phyloP scores from a whole-genome alignment of 2,113 vertebrate species.

The Shinisaurus crocodilurus region DNA sequence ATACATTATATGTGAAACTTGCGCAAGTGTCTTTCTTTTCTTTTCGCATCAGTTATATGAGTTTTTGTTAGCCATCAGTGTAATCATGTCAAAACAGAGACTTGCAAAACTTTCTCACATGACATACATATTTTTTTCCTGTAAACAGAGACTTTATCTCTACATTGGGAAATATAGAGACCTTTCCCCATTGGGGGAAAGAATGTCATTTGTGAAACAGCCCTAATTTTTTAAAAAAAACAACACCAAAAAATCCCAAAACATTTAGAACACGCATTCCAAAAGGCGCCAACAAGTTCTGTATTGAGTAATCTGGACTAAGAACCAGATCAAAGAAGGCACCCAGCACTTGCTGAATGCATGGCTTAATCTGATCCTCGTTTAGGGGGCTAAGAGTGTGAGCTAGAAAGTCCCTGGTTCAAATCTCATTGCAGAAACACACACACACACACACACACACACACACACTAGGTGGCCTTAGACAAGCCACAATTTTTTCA shows the following conservation, averaged over 20 bases:
- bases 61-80: not conserved
- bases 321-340: not conserved
- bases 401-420: no score
- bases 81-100: not conserved
- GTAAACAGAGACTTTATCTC: not conserved
- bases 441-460: no score
- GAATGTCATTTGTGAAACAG: not conserved
- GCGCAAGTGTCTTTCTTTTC: not conserved
- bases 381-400: not conserved
- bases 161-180: not conserved
- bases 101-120: not conserved
- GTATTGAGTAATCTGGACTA: not conserved
- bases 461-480: no score
- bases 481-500: not conserved
- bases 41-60: not conserved
- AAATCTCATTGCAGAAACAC: not conserved
- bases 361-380: not conserved
- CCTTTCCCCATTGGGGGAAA: no score
- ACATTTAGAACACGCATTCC: not conserved
- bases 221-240: no score
- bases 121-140: not conserved
- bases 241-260: no score
- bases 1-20: not conserved
- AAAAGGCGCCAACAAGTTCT: not conserved
- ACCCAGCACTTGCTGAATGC: not conserved